Percentiles rank a stretch among this genome's conserved stretches.
These are phyloP conservation scores for Crypturellus tataupa DNA, from an alignment of 2,797 vertebrate genomes.

Conservation along the genomic window DNA sequence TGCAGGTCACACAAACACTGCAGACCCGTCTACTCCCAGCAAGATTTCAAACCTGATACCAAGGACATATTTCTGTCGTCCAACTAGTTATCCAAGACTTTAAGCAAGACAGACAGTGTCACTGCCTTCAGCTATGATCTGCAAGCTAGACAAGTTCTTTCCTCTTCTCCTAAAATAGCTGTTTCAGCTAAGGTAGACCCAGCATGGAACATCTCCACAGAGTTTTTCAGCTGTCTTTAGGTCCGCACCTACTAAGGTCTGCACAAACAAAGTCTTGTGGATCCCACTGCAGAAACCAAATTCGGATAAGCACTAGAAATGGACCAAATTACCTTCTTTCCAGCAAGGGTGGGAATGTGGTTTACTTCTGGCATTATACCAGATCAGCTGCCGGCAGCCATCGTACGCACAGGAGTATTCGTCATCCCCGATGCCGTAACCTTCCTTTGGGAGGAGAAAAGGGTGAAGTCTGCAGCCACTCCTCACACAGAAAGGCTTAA, in stretches of 20 bases:
- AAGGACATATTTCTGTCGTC: slow-evolving; percentile 30
- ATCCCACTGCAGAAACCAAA: neutral
- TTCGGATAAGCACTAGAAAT: neutral
- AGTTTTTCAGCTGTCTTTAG: neutral
- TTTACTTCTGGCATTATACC: slow-evolving; percentile 99
- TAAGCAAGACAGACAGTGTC: neutral
- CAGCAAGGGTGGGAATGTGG: slow-evolving; percentile 96
- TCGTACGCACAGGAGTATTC: slow-evolving; percentile 98
- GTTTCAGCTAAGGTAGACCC: neutral
- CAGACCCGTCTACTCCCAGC: neutral
- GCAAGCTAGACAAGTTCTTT: neutral
- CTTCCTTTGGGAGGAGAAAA: slow-evolving; percentile 85
- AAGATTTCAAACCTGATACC: slow-evolving; percentile 17
- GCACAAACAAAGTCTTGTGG: neutral
- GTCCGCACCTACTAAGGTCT: fast-evolving
- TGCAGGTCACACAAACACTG: neutral
- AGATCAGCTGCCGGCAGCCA: slow-evolving; percentile 99
- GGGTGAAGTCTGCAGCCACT: neutral
- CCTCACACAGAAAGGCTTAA: neutral
- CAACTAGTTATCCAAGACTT: slow-evolving; percentile 28
- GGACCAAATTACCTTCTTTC: slow-evolving; percentile 92
- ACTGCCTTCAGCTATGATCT: neutral
- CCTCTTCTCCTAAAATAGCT: neutral
- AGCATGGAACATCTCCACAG: neutral
- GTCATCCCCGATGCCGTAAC: slow-evolving; percentile 97